Evolutionary conservation across 2,797 vertebrate genomes (phyloP).

Genomic region (Falco concolor): DNA sequence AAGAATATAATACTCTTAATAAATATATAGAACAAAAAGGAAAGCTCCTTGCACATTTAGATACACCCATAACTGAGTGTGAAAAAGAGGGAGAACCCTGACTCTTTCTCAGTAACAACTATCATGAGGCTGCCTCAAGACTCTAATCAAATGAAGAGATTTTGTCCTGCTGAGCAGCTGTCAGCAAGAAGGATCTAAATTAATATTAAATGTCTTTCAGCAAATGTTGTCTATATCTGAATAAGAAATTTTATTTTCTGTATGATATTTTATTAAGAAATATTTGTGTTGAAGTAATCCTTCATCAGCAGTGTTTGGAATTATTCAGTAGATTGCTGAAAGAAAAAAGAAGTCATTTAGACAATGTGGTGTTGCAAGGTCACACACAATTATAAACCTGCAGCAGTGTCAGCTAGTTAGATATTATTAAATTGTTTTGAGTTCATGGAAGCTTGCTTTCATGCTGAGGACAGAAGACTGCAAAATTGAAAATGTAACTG

Average conservation of each 20-base stretch:
- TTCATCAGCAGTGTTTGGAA: conserved; percentile 1
- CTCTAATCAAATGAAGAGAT: conserved; percentile 25
- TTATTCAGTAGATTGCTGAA: conserved; percentile 22
- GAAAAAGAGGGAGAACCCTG: not conserved
- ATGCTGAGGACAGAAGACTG: not conserved
- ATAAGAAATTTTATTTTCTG: conserved; percentile 15
- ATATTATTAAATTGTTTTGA: conserved; percentile 29
- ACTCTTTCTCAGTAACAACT: not conserved
- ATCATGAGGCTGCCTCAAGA: not conserved
- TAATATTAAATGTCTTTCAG: not conserved
- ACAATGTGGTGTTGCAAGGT: conserved; percentile 38
- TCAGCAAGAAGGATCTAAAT: conserved; percentile 20
- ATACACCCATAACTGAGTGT: not conserved
- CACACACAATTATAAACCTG: conserved; percentile 1
- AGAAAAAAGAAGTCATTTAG: conserved; percentile 61
- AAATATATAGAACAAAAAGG: not conserved
- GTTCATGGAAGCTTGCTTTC: conserved; percentile 6
- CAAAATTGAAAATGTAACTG: not conserved
- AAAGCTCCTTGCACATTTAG: not conserved
- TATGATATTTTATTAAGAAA: conserved; percentile 22
- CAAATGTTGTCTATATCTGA: not conserved
- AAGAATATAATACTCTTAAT: not conserved
- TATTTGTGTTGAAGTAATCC: conserved; percentile 50
- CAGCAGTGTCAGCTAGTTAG: conserved; percentile 22
- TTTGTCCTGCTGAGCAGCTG: conserved; percentile 43